Conservation (phyloP, 2,888 invertebrate genomes). For the Apomyelois bistriatella region DNA sequence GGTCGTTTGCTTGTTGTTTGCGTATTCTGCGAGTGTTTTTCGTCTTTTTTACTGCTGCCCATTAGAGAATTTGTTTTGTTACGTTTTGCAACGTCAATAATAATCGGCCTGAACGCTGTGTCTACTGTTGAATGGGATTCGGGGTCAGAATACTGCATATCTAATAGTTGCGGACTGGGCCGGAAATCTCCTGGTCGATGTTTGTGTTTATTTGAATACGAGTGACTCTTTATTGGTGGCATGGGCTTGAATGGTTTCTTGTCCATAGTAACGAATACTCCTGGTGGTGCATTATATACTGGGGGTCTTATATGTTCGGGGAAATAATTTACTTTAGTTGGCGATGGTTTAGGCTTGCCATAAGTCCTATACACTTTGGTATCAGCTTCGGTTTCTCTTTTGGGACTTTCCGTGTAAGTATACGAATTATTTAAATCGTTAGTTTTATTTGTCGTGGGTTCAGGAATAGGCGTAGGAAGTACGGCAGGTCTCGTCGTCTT, state of each 20-base stretch:
- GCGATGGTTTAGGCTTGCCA: conserved; percentile 39
- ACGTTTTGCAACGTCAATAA: conserved; percentile 38
- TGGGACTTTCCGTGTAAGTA: conserved; percentile 38
- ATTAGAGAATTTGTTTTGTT: conserved; percentile 26
- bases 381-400: conserved; percentile 41
- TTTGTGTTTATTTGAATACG: conserved; percentile 46
- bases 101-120: conserved; percentile 62
- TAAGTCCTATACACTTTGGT: conserved; percentile 38
- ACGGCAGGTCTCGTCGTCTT: conserved; percentile 58
- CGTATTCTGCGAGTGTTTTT: conserved; percentile 43
- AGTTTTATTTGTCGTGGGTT: conserved; percentile 25
- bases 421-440: conserved; percentile 34
- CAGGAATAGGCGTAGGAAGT: conserved; percentile 47
- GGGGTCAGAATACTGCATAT: conserved; percentile 49
- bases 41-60: conserved; percentile 32
- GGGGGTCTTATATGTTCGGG: conserved; percentile 64
- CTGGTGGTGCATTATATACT: conserved; percentile 68
- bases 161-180: conserved; percentile 67
- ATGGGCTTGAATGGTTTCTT: conserved; percentile 73
- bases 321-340: conserved; percentile 52
- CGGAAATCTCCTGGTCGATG: conserved; percentile 54
- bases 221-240: conserved; percentile 58
- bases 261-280: conserved; percentile 69
- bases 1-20: conserved; percentile 39
- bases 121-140: conserved; percentile 30